Percentiles rank a stretch among this genome's conserved stretches.
Conservation (phyloP, 2,113 vertebrate species). For the Perccottus glenii region DNA sequence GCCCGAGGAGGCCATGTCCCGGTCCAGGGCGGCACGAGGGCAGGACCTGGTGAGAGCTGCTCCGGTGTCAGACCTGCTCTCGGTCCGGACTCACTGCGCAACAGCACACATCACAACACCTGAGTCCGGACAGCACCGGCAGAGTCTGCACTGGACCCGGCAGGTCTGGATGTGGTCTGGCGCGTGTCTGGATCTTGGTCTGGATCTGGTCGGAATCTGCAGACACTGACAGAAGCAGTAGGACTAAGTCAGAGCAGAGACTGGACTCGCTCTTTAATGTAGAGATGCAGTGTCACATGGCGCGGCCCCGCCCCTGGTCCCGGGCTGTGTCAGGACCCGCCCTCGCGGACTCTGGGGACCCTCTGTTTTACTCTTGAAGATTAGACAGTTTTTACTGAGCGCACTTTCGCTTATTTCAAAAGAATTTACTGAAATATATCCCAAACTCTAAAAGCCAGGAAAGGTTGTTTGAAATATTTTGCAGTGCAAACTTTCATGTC, state of each 20-base stretch:
- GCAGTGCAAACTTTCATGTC: no score
- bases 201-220: not conserved
- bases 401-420: no score
- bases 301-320: conserved; percentile 7
- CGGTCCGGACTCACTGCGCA: conserved; percentile 1
- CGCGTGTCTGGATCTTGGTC: not conserved
- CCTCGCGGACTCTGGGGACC: not conserved
- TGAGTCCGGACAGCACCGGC: not conserved
- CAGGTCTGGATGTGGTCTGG: not conserved
- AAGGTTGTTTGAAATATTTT: no score
- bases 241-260: not conserved
- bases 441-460: no score
- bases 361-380: not conserved
- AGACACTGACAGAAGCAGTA: not conserved
- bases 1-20: conserved; percentile 87
- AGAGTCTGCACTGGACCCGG: not conserved
- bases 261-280: conserved; percentile 10
- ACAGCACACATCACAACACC: conserved; percentile 1
- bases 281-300: conserved; percentile 4
- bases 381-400: not conserved
- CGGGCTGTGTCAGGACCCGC: not conserved
- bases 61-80: conserved; percentile 33
- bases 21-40: conserved; percentile 29
- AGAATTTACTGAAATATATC: no score
- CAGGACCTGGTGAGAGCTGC: conserved; percentile 80